Base-by-base conservation (phyloP, 1,140 invertebrate species). In the Papilio xuthus region DNA sequence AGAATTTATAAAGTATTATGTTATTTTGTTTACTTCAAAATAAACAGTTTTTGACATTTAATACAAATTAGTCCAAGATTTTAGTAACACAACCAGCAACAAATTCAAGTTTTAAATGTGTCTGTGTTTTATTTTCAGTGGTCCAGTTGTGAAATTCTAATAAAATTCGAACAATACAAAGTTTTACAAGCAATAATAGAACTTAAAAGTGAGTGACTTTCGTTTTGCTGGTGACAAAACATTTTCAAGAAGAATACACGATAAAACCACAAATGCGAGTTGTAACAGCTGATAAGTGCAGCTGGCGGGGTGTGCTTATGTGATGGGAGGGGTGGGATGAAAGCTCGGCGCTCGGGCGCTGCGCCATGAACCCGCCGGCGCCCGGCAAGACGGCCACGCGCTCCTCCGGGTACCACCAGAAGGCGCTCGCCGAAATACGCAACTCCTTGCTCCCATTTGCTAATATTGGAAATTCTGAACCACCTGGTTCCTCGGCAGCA, bases 371-470 rank as follows among this genome's bases (percentile, higher is more conserved):
- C 95, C 94, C 95, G 93, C 95, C 92, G 91, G 92, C 93, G 89
- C 91, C 93, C 92, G 90, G 90, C 91, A 96, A 96, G 94, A 95
- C 96, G 91, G 95, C 95, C 91, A 96, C 96, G 94, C 96, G 96
- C 91, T 96, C 96, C 92, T 96, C 96, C 94, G 96, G 96, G 94
- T 98, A 98, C 93, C 96, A 97, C 93, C 97, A 97, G 90, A 97
- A 98, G 94, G 97, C 97, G 85, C 95, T 98, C 92, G 97, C 97
- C 92, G 96, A 97, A 93, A 98, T 98, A 87, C 95, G 97, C 77
- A 97, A 97, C 88, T 97, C 97, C 69, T 92, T 98, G 81, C 94
- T 97, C 84, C 97, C 97, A 63, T 98, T 97, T 90, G 97, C 97
- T 72, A 97, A 97, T 91, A 96, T 95, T 83, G 95, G 95, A 83